Percentiles rank a stretch among this genome's conserved stretches.
Evolutionary conservation across 2,113 vertebrate genomes (phyloP).

Genomic region (Gymnocephalus cernua): DNA sequence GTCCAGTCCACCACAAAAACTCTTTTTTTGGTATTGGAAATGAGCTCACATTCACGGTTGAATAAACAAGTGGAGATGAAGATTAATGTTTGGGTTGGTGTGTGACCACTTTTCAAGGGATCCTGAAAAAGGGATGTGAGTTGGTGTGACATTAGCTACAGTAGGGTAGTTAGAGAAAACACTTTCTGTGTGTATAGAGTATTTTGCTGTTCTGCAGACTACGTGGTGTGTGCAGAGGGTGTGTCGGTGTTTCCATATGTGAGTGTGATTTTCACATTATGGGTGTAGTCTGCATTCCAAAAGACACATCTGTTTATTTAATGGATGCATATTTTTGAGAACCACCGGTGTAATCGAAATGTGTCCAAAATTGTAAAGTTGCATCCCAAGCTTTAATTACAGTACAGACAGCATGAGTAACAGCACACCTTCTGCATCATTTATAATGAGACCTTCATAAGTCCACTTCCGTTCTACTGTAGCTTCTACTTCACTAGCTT

Average conservation of each 20-base stretch:
- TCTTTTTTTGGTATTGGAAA: not conserved
- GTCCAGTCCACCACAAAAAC: not conserved
- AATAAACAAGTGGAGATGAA: not conserved
- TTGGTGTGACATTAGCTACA: not conserved
- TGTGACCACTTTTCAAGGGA: not conserved
- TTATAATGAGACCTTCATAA: constrained; percentile 8
- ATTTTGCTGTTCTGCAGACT: not conserved
- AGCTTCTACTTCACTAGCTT: constrained; percentile 12
- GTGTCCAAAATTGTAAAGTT: not conserved
- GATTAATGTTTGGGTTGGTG: constrained; percentile 9
- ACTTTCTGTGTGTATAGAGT: not conserved
- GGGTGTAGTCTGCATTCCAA: constrained; percentile 22
- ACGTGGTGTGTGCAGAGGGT: constrained; percentile 47
- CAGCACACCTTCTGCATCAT: constrained; percentile 32
- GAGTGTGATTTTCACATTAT: constrained; percentile 12
- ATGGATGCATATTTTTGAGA: not conserved
- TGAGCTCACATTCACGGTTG: not conserved
- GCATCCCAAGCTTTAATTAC: not conserved
- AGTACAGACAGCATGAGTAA: not conserved
- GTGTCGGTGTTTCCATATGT: constrained; percentile 21
- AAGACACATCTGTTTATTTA: constrained; percentile 14
- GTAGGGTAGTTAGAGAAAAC: not conserved
- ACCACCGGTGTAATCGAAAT: not conserved
- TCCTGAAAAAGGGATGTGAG: constrained; percentile 34
- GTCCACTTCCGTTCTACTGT: constrained; percentile 24